A percentile compares a stretch with the other conserved stretches of the same genome.
Evolutionary conservation across 2,113 vertebrate genomes (phyloP).

Genomic region (Myrmecobius fasciatus): DNA sequence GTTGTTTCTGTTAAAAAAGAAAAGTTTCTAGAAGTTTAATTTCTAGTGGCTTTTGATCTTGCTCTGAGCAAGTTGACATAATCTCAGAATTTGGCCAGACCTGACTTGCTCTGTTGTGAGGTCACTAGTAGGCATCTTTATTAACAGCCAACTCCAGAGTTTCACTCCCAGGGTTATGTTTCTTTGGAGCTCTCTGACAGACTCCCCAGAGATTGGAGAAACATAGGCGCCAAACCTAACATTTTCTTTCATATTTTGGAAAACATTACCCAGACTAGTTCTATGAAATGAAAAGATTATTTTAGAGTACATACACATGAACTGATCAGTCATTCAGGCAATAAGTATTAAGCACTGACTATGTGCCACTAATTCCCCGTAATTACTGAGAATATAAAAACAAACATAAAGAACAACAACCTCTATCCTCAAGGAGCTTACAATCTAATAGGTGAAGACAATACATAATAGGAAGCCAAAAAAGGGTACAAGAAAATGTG

Average conservation of each 20-base stretch:
- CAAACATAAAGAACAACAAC: background rate
- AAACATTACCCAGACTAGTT: background rate
- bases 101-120: conserved; percentile 43
- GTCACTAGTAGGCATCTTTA: conserved; percentile 50
- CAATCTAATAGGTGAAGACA: background rate
- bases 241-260: background rate
- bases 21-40: conserved; percentile 46
- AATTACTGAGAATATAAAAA: background rate
- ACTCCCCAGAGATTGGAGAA: no score
- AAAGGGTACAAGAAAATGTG: background rate
- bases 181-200: background rate
- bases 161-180: background rate
- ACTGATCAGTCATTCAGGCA: background rate
- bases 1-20: background rate
- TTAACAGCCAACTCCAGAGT: conserved; percentile 31
- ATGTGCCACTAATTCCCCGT: background rate
- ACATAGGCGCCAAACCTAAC: background rate
- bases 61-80: conserved; percentile 22
- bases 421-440: background rate
- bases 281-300: background rate
- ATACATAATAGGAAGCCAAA: background rate
- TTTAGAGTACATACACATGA: background rate
- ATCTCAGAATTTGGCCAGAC: background rate
- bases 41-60: background rate
- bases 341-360: background rate